Percentiles rank a stretch among this genome's conserved stretches.
Evolutionary conservation across 2,888 invertebrate species (phyloP).

Genomic region (Eustalomyia histrio): DNA sequence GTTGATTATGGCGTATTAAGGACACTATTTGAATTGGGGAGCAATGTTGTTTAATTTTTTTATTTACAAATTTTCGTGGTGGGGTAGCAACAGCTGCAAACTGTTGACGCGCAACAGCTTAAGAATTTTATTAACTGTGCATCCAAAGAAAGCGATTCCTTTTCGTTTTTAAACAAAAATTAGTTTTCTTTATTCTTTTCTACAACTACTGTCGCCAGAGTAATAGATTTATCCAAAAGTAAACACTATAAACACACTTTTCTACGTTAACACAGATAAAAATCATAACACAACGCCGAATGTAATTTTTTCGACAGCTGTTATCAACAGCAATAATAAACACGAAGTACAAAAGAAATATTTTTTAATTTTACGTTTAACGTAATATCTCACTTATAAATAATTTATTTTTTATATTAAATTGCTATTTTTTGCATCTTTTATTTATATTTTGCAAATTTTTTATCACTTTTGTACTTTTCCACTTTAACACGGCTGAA

Average conservation of each 20-base stretch:
- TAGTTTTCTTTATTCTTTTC: slow-evolving; percentile 15
- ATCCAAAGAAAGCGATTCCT: neutral
- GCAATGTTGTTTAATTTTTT: neutral
- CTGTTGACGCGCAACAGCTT: neutral
- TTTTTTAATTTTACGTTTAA: slow-evolving; percentile 5
- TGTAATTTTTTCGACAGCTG: slow-evolving; percentile 41
- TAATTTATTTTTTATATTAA: slow-evolving; percentile 2
- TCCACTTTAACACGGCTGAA: slow-evolving; percentile 25
- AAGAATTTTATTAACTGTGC: neutral
- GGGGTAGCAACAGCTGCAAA: neutral
- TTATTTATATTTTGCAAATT: slow-evolving; percentile 12
- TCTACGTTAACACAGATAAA: slow-evolving; percentile 56
- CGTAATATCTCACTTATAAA: slow-evolving; percentile 16
- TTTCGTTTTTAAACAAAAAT: neutral
- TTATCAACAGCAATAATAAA: slow-evolving; percentile 31
- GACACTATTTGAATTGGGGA: neutral
- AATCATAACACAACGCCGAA: slow-evolving; percentile 50
- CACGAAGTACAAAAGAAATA: slow-evolving; percentile 1
- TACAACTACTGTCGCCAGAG: neutral
- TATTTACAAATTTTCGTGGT: neutral
- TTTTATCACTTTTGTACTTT: neutral
- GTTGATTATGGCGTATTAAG: neutral
- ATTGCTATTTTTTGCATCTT: slow-evolving; percentile 31
- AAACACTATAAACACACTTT: slow-evolving; percentile 70
- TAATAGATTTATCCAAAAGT: slow-evolving; percentile 69